Base-by-base conservation (phyloP, 2,113 vertebrate species). In the Ibidorhyncha struthersii region DNA sequence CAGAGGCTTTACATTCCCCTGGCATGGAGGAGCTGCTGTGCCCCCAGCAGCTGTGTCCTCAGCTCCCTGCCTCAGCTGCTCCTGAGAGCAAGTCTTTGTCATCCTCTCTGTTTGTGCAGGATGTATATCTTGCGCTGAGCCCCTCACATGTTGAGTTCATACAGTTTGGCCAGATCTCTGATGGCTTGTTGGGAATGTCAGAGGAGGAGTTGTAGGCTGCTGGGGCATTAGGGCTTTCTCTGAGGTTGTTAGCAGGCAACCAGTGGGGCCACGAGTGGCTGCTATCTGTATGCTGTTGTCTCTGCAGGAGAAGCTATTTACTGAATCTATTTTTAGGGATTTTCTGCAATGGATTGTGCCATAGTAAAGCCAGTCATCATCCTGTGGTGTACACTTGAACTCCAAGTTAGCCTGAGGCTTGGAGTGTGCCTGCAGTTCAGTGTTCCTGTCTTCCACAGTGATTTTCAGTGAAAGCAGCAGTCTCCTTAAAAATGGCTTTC, bases 51-150 rank as follows among this genome's bases (percentile, higher is more conserved):
- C 97, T 98, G 97, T 36, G 40, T 71, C 76, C 65, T 91, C 76
- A 73, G 2, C 91, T 76, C 90, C 59, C 34, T 21, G 3, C 55
- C 90, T 92, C 97, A 98, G 98, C 98, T 98, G 97, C 97, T 98
- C 25, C 27, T 0, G 1, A 22, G 79, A n/a, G 55, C 0, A 4
- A 92, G 70, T 43, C 86, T 58, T 40, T 65, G 47, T 88, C 95
- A 53, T 67, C 45, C 63, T 84, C 27, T 49, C 22, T 7, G 27
- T 15, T 38, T 13, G 14, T 55, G 56, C 82, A 78, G 83, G 58
- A 32, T 12, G 3, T 1, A 6, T 40, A 11, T n/a, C 82, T 93
- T 70, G 74, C 96, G 82, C 93, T 17, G 40, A 92, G 85, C 56
- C 34, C 4, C 65, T 85, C 50, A 2, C 30, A 29, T 4, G 1